phyloP scores from a whole-genome alignment of 2,797 vertebrate genomes.

The Centropyge bicolor region DNA sequence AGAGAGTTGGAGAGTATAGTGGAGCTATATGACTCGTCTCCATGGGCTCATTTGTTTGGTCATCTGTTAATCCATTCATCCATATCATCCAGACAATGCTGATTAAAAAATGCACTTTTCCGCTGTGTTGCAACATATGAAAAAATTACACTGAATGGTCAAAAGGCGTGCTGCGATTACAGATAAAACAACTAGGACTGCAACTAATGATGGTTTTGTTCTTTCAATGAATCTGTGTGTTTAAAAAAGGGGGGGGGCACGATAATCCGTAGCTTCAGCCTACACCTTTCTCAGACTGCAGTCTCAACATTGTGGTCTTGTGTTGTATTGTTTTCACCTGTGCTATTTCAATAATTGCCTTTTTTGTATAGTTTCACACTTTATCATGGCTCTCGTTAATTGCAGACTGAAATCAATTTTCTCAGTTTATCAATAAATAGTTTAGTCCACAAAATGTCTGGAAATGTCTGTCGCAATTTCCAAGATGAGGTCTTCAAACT shows the following conservation, averaged over 20 bases:
- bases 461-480: not conserved
- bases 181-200: not conserved
- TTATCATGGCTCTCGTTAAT: not conserved
- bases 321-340: not conserved
- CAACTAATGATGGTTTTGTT: not conserved
- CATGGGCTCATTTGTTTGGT: constrained; percentile 5
- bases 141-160: not conserved
- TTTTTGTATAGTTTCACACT: not conserved
- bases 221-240: not conserved
- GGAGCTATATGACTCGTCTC: not conserved
- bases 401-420: not conserved
- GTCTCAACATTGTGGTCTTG: not conserved
- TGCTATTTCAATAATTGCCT: not conserved
- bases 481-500: not conserved
- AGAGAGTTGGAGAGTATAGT: not conserved
- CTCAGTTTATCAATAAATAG: not conserved
- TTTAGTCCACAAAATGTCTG: not conserved
- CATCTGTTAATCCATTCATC: not conserved
- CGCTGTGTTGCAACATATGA: not conserved
- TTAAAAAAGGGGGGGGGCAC: not conserved
- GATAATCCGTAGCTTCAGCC: not conserved
- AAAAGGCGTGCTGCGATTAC: not conserved
- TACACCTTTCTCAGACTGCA: not conserved
- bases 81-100: not conserved
- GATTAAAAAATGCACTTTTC: not conserved